phyloP scores from a whole-genome alignment of 2,113 vertebrate genomes.

The Chamaea fasciata region DNA sequence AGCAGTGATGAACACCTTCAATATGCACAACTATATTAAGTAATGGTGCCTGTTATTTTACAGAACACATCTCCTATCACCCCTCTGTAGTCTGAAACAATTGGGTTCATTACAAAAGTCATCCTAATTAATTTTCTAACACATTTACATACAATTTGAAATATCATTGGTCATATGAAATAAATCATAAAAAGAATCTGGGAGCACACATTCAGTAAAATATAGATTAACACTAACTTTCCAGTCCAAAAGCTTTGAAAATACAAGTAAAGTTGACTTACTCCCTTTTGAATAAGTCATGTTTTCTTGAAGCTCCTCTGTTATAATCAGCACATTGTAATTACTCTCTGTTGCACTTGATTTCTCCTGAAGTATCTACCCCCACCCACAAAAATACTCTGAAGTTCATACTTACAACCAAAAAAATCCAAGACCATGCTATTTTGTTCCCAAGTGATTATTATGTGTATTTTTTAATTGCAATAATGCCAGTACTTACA shows the following conservation, averaged over 20 bases:
- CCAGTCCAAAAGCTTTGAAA: background rate
- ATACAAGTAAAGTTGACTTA: slow-evolving; percentile 1
- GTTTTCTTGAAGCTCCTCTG: background rate
- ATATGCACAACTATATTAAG: background rate
- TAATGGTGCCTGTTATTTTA: background rate
- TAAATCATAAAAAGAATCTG: background rate
- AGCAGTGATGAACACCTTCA: background rate
- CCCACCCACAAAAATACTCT: background rate
- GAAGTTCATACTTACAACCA: background rate
- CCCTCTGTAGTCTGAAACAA: background rate
- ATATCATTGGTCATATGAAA: background rate
- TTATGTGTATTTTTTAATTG: background rate
- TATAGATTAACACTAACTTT: background rate
- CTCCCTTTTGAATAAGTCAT: background rate
- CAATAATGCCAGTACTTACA: background rate
- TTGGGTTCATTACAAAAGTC: background rate
- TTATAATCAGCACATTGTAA: background rate
- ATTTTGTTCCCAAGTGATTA: background rate
- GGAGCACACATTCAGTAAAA: background rate
- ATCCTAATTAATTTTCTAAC: slow-evolving; percentile 1
- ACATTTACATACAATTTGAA: slow-evolving; percentile 2
- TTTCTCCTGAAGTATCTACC: background rate
- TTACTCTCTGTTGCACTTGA: background rate
- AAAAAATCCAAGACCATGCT: background rate
- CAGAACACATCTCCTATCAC: background rate